A percentile compares a stretch with the other conserved stretches of the same genome.
phyloP scores from a whole-genome alignment of 2,113 vertebrate genomes.

The Madoqua kirkii region DNA sequence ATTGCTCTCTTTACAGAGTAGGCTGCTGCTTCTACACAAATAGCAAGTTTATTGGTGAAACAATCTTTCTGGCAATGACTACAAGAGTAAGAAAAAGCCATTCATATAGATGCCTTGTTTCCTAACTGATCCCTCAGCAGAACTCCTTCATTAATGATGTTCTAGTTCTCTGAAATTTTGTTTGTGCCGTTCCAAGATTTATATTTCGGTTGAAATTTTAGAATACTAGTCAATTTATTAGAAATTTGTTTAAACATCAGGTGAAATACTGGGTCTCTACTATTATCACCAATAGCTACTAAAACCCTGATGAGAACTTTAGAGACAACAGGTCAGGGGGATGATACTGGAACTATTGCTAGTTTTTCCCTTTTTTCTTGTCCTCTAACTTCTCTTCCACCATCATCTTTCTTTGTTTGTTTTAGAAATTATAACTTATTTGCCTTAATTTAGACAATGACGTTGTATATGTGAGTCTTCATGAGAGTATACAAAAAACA shows the following conservation, averaged over 20 bases:
- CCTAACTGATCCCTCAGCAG: neutral
- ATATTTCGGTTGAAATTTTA: neutral
- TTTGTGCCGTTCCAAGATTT: neutral
- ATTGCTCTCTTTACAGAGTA: neutral
- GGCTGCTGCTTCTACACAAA: neutral
- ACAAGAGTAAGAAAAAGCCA: neutral
- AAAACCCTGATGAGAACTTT: neutral
- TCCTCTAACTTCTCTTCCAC: neutral
- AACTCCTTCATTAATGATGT: neutral
- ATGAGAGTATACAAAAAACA: neutral
- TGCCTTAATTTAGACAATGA: neutral
- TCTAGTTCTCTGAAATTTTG: neutral
- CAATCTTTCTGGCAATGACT: neutral
- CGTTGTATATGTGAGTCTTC: neutral
- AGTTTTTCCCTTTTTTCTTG: neutral
- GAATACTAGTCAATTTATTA: neutral
- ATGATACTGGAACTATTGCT: neutral
- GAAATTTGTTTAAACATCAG: neutral
- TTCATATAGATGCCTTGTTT: neutral
- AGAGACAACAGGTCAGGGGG: neutral
- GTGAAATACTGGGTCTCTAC: neutral
- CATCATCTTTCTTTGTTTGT: neutral
- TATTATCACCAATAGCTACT: neutral
- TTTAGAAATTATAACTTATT: neutral
- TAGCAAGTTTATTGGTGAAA: neutral